These are phyloP conservation scores for Theropithecus gelada DNA, from an alignment of 2,113 vertebrate genomes.

Conservation along the genomic window DNA sequence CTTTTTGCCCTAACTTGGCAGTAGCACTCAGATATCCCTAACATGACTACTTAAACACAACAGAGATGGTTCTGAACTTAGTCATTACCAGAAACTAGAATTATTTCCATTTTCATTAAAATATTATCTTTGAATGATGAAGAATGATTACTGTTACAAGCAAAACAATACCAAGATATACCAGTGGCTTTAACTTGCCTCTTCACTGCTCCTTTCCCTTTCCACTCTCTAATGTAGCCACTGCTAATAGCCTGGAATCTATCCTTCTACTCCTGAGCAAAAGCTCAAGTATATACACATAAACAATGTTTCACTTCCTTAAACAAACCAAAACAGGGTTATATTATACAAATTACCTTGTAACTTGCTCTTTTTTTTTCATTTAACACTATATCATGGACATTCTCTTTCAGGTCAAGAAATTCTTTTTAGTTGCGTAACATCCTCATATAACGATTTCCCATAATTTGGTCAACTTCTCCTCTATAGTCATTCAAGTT, in stretches of 20 bases:
- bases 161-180: not conserved
- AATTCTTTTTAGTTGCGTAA: conserved; percentile 12
- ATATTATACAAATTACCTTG: not conserved
- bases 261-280: not conserved
- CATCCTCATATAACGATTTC: not conserved
- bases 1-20: not conserved
- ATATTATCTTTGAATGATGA: not conserved
- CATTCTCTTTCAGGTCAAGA: not conserved
- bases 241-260: not conserved
- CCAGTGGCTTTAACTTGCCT: not conserved
- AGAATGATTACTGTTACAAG: conserved; percentile 33
- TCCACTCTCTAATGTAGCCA: not conserved
- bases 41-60: not conserved
- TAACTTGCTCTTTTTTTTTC: not conserved
- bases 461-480: not conserved
- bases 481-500: not conserved
- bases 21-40: not conserved
- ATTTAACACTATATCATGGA: not conserved
- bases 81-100: conserved; percentile 26
- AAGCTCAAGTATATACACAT: not conserved
- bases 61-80: not conserved
- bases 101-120: not conserved
- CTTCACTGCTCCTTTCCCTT: not conserved
- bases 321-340: conserved; percentile 30
- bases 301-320: not conserved